Conservation (phyloP, 2,113 vertebrate species). For the sheep (Ovis aries) region ARS-UI_Ramb_v3.0 NC_056059.1:43935501-43936000, state of each 20-base stretch:
- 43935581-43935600: neutral
- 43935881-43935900: neutral
- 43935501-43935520: neutral
- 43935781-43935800: neutral
- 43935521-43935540: neutral
- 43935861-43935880: neutral
- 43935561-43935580: neutral
- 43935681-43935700: neutral
- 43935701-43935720: neutral
- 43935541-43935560: neutral
- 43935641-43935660: neutral
- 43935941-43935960: neutral
- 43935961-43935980: neutral
- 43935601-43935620: neutral
- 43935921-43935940: neutral
- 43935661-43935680: neutral
- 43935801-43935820: neutral
- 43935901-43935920: neutral
- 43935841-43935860: neutral
- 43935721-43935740: slow-evolving; percentile 5
- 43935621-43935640: neutral
- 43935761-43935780: neutral
- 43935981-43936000: neutral
- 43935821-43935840: neutral
- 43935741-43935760: neutral